Evolutionary conservation across 2,888 invertebrate species (phyloP).

Genomic region (Lycia hirtaria): DNA sequence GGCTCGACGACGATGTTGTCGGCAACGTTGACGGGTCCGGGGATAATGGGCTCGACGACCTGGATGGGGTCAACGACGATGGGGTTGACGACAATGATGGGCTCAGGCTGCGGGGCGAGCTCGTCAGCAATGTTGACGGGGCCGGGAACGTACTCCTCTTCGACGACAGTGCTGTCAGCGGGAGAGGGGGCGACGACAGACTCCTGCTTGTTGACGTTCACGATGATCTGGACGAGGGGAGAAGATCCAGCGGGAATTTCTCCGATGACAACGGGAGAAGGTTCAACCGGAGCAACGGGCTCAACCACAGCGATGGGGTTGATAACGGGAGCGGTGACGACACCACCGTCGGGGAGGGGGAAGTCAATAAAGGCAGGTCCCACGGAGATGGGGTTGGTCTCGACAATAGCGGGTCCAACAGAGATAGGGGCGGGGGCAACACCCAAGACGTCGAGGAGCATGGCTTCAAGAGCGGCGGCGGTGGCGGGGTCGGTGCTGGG

Average conservation of each 20-base stretch:
- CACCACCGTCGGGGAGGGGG: conserved; percentile 35
- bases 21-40: conserved; percentile 35
- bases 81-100: conserved; percentile 28
- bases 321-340: conserved; percentile 27
- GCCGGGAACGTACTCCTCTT: conserved; percentile 35
- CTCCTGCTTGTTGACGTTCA: conserved; percentile 35
- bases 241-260: conserved; percentile 27
- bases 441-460: conserved; percentile 37
- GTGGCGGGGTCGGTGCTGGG: conserved; percentile 46
- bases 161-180: conserved; percentile 34
- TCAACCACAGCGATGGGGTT: conserved; percentile 28
- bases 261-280: conserved; percentile 33
- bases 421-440: conserved; percentile 31
- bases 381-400: conserved; percentile 37
- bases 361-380: conserved; percentile 40
- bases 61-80: conserved; percentile 31
- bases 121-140: conserved; percentile 39
- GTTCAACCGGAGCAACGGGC: no score
- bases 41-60: conserved; percentile 37
- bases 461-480: conserved; percentile 40
- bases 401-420: conserved; percentile 43
- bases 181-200: conserved; percentile 39
- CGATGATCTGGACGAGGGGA: conserved; percentile 43
- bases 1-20: conserved; percentile 32
- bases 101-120: conserved; percentile 28